Evolutionary conservation across 2,888 invertebrate species (phyloP), one percentile per base, ranked within the genome.

Genomic region (Drosophila mulleri): DNA sequence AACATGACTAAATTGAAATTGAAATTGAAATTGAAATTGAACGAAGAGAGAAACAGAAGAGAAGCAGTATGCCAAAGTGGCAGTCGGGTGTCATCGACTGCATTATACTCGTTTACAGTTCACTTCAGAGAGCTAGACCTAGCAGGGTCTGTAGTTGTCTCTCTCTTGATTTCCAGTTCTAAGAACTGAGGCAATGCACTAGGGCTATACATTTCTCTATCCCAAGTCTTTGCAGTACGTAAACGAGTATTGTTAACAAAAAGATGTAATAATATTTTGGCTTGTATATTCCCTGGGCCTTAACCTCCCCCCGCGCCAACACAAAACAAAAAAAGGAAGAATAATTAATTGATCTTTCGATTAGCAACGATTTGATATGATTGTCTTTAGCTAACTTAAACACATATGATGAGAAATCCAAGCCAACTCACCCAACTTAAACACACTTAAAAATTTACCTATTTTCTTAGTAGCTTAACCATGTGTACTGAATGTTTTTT

Each of bases 401-500:
- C 23, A 68, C 44, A 74, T 53, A 57, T 71, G 37, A 52, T 42
- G 52, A 11, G 41, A 42, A 45, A 45, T 59, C 52, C 52, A 52
- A 53, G 54, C 41, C 61, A 67, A 62, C 42, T 47, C 29, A 48
- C 26, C 26, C 26, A 26, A 16, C 45, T 12, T 44, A 20, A 2
- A 45, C 47, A 47, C 47, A 60, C 47, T 61, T 48, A 44, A 35
- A 50, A 37, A 63, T 23, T 52, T 11, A 50, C 62, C 23, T 57
- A 52, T 29, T 29, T 54, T 62, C 68, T 69, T 75, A 70, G 59
- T 72, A 75, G 53, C 68, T 71, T 76, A 76, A 80, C 48, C 69
- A 83, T 77, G 72, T 87, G 84, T 78, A 87, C 74, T 84, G 76
- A 76, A 82, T 84, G 82, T 84, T 80, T 78, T 78, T 78, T 57